Evolutionary conservation across 2,797 vertebrate genomes (phyloP).

Genomic region (Phylloscopus collybita): DNA sequence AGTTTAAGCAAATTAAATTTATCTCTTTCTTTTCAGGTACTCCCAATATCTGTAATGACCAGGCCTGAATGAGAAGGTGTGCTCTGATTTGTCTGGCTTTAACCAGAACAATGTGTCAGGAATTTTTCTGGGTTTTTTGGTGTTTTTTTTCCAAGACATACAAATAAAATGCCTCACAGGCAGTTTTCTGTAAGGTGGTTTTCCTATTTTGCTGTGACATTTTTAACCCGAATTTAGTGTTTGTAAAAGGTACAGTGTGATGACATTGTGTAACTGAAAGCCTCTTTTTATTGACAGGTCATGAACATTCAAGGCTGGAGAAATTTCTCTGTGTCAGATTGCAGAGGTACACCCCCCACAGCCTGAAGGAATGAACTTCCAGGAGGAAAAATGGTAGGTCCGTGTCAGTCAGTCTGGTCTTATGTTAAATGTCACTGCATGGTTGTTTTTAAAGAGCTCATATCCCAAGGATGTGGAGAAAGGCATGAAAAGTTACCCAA

Average conservation of each 20-base stretch:
- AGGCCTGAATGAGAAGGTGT: neutral
- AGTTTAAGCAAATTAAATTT: neutral
- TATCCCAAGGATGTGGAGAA: neutral
- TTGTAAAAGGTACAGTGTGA: constrained; percentile 34
- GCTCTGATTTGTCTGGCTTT: neutral
- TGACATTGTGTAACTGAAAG: constrained; percentile 25
- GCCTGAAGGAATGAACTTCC: neutral
- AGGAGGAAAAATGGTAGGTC: neutral
- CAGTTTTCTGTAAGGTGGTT: constrained; percentile 21
- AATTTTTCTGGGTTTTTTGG: neutral
- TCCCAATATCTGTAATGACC: neutral
- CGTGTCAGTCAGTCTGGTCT: neutral
- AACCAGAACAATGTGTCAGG: neutral
- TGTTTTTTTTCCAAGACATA: neutral
- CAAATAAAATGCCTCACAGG: neutral
- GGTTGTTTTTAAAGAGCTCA: neutral
- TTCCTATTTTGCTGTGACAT: constrained; percentile 29
- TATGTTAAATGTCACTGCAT: fast-evolving
- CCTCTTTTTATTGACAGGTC: constrained; percentile 35
- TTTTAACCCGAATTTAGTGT: constrained; percentile 43
- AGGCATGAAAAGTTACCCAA: neutral
- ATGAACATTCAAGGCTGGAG: neutral
- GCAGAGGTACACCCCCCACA: neutral
- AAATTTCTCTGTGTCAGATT: constrained; percentile 1
- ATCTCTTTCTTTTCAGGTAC: neutral